Evolutionary conservation across 1,140 invertebrate genomes (phyloP), one percentile per base, ranked within the genome.

Genomic region (Galleria mellonella): DNA sequence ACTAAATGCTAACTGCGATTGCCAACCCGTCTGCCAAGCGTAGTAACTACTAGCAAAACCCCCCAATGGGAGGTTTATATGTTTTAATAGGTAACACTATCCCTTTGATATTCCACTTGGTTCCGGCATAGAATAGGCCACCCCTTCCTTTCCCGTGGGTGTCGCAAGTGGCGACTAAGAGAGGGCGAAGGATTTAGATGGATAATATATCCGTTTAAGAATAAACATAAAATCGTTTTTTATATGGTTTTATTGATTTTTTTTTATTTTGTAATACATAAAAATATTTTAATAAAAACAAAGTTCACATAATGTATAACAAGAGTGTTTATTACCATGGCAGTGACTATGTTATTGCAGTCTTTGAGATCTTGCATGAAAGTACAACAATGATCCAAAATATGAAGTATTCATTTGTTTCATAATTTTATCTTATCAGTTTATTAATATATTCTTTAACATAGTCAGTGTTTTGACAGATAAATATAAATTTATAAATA

Each of bases 271-370:
- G 62, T 65, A 66, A 64, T 83, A 83, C 62, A 79, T 82, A 82
- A 78, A 78, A 74, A 77, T 77, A 70, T 57, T 62, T 67, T 74
- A 78, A 70, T 71, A 78, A 77, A 76, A 77, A 76, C 66, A 68
- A 72, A 67, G 71, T 69, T 65, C 37, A 53, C 81, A 82, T 79
- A 73, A 79, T 69, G 35, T 41, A 55, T 82, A 82, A 84, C 77
- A 81, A 71, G 17, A 23, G 52, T 51, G 23, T 74, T 70, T 52
- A 60, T 75, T 61, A 72, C 51, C 47, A 55, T 71, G 74, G 74
- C 76, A 77, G 71, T 83, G 68, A 84, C 81, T 84, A 83, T 84
- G 81, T 81, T 75, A 72, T 71, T 58, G 72, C 81, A 84, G 81
- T 84, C 81, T 84, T 83, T 73, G 69, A 70, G 72, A 72, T 76